These are phyloP conservation scores for Felis catus DNA, from an alignment of 2,113 vertebrate species.

Conservation along the genomic window DNA sequence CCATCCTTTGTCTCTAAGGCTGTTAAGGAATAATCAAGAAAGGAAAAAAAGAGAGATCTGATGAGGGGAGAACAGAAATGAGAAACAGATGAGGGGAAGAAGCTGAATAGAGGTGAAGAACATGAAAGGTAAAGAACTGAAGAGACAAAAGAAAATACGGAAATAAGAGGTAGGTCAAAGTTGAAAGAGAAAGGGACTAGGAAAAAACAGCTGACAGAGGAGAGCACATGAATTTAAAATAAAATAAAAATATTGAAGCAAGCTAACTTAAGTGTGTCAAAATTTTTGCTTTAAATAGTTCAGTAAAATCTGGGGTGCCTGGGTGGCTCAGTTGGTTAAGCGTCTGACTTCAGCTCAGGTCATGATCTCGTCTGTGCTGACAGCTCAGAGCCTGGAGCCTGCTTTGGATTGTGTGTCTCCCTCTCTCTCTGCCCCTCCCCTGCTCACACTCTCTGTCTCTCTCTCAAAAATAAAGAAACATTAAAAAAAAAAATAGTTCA, in stretches of 20 bases:
- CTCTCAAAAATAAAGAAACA: too few relatives aligned
- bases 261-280: background rate
- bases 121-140: background rate
- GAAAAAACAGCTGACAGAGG: background rate
- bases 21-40: background rate
- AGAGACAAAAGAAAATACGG: background rate
- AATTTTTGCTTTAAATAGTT: background rate
- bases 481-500: background rate
- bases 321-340: too few relatives aligned
- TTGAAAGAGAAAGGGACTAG: background rate
- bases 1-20: background rate
- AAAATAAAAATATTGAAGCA: background rate
- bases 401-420: too few relatives aligned
- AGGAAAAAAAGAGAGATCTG: background rate
- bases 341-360: too few relatives aligned
- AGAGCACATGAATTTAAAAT: background rate
- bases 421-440: too few relatives aligned
- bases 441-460: too few relatives aligned
- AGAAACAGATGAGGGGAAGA: background rate
- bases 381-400: too few relatives aligned
- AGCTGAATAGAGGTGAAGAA: background rate
- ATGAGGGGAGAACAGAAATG: background rate
- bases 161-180: background rate
- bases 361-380: too few relatives aligned
- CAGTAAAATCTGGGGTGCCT: background rate